Conservation (phyloP, 2,113 vertebrate species). For the Galbula dea region DNA sequence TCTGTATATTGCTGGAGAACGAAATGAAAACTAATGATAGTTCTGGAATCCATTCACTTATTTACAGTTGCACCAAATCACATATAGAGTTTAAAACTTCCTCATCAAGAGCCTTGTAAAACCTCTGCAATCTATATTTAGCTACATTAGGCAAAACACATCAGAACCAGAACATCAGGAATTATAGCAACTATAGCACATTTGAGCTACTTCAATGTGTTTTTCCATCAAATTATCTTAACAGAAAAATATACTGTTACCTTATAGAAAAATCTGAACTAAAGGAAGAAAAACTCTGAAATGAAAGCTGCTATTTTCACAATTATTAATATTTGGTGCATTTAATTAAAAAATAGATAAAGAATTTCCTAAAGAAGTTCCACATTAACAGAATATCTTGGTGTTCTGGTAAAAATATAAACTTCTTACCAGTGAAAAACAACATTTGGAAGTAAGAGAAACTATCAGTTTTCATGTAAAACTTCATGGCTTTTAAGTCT, state of each 20-base stretch:
- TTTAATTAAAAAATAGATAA: neutral
- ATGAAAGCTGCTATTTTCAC: neutral
- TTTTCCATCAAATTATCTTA: neutral
- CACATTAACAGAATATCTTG: neutral
- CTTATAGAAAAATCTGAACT: neutral
- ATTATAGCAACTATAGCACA: neutral
- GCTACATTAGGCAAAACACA: neutral
- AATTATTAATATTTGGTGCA: neutral
- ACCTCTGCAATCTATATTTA: neutral
- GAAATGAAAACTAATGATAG: neutral
- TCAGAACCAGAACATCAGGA: neutral
- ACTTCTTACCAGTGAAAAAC: neutral
- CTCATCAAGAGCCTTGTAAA: neutral
- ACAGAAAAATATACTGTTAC: neutral
- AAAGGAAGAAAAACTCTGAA: neutral
- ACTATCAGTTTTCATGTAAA: constrained; percentile 15
- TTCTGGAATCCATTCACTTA: neutral
- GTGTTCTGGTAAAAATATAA: neutral
- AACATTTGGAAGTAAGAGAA: neutral
- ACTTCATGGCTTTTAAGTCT: constrained; percentile 25
- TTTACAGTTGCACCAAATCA: neutral
- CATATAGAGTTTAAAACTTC: neutral
- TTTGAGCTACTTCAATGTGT: neutral
- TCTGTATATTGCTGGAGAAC: constrained; percentile 15
- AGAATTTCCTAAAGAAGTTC: neutral